Evolutionary conservation across 2,113 vertebrate species (phyloP).

Genomic region (Ondatra zibethicus): DNA sequence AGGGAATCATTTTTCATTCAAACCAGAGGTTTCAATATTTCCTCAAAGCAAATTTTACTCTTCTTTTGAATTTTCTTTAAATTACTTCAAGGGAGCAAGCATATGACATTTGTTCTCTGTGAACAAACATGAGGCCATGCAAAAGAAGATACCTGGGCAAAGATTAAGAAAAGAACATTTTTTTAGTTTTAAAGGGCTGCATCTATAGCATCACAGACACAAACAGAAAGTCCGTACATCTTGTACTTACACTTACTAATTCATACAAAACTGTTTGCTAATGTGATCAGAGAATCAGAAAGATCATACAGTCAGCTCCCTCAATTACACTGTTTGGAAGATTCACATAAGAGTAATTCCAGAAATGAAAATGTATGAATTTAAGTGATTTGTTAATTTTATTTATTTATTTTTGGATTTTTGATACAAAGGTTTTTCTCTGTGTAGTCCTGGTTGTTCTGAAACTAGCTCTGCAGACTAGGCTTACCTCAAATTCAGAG

Average conservation of each 20-base stretch:
- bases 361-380: not conserved
- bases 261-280: not conserved
- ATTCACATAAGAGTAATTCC: not conserved
- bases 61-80: slow-evolving; percentile 14
- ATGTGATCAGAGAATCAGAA: not conserved
- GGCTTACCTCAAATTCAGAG: not conserved
- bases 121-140: not conserved
- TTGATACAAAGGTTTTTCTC: not conserved
- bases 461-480: not conserved
- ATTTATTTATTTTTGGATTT: not conserved
- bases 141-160: slow-evolving; percentile 30
- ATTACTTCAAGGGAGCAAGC: not conserved
- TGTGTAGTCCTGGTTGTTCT: not conserved
- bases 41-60: slow-evolving; percentile 40
- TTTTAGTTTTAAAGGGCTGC: slow-evolving; percentile 12
- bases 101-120: slow-evolving; percentile 7
- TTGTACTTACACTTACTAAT: slow-evolving; percentile 17
- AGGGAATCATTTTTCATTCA: slow-evolving; percentile 3
- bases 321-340: slow-evolving; percentile 28
- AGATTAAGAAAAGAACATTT: slow-evolving; percentile 6
- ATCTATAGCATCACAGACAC: not conserved
- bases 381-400: not conserved
- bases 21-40: not conserved
- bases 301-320: not conserved
- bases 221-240: not conserved